Evolutionary conservation across 2,888 invertebrate species (phyloP), one percentile per base, ranked within the genome.

Genomic region (Parasteatoda lunata): DNA sequence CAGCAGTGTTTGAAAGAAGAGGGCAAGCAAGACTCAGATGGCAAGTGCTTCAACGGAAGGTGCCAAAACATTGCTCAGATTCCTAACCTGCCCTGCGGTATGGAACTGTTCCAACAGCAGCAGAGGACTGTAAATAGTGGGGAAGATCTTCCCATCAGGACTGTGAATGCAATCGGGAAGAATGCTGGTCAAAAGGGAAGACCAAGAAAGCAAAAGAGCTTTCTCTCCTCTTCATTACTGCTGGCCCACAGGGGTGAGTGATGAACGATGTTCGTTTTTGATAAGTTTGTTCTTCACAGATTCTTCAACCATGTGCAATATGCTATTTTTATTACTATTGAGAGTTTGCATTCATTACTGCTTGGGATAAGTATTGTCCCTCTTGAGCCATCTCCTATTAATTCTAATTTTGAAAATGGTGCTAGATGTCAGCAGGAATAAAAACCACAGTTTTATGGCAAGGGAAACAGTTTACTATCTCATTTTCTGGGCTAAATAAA

Each of bases 191-290:
- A 88, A 66, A 88, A 88, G 64, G 88, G 88, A 51, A 78, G 88
- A 54, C 88, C 88, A 49, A 78, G 83, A 76, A 88, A 88, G 72
- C 82, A 88, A 65, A 88, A 88, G 83, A 71, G 51, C 72, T 88
- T 88, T 73, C 59, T 88, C 68, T 71, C 88, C 9, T 69, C 87
- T 45, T 76, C 85, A n/a, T 51, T 78, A 47, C 49, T 85, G 66
- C 59, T 80, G 66, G 76, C 85, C 47, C 85, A 80, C 54, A 68
- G 85, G 66, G 84, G 84, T 84, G 47, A 75, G 75, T 65, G 8
- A 59, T 76, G 45, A n/a, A n/a, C n/a, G n/a, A n/a, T 30, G 30
- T 30, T 30, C 30, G 0, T 30, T 30, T 30, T 30, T 30, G 30
- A 30, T 30, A 30, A 30, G 30, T 0, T 2, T 30, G 2, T 30